phyloP scores from a whole-genome alignment of 2,113 vertebrate species.

The Macrotus californicus region DNA sequence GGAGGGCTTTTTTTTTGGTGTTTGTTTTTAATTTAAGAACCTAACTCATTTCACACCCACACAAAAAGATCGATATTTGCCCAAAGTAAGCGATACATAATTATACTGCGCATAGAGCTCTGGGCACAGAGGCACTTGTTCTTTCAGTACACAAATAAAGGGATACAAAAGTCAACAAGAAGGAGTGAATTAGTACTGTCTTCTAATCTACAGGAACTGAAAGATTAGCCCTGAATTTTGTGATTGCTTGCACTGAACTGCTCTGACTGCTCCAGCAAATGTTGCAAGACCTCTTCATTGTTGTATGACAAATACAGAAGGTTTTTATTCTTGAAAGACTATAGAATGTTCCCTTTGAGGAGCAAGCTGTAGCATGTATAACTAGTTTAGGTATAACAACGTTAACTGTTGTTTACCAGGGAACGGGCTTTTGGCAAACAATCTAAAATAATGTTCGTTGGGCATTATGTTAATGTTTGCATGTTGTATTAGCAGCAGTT shows the following conservation, averaged over 20 bases:
- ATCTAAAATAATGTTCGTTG: background rate
- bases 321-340: slow-evolving; percentile 34
- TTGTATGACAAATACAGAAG: slow-evolving; percentile 1
- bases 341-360: slow-evolving; percentile 27
- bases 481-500: background rate
- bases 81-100: slow-evolving; percentile 42
- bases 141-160: slow-evolving; percentile 9
- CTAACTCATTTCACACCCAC: background rate
- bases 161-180: slow-evolving; percentile 50
- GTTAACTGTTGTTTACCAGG: slow-evolving; percentile 52
- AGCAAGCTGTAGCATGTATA: slow-evolving; percentile 26
- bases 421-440: slow-evolving; percentile 12
- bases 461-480: background rate
- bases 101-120: slow-evolving; percentile 22
- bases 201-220: slow-evolving; percentile 14
- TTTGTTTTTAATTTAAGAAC: slow-evolving; percentile 44
- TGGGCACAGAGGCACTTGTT: slow-evolving; percentile 11
- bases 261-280: background rate
- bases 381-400: slow-evolving; percentile 52
- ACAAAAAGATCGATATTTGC: slow-evolving; percentile 18
- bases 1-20: background rate
- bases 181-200: slow-evolving; percentile 3
- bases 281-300: slow-evolving; percentile 57
- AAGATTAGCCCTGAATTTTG: background rate
- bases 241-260: background rate